Percentiles rank a stretch among this genome's conserved stretches.
Conservation (phyloP, 2,113 vertebrate genomes). For the Pagrus major region DNA sequence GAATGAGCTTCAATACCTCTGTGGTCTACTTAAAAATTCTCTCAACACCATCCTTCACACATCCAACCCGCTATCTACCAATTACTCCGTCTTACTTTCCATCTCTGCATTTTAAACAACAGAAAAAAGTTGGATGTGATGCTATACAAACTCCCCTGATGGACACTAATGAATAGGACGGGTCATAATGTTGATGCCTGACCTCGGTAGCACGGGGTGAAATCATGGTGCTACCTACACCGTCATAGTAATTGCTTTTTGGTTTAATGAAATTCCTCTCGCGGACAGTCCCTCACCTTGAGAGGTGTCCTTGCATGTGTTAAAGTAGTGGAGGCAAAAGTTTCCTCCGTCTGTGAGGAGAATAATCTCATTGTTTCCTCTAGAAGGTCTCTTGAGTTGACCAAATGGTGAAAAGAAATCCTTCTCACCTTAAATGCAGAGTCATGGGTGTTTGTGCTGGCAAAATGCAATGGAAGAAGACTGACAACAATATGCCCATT, state of each 20-base stretch:
- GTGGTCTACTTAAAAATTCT: slow-evolving; percentile 8
- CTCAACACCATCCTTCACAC: slow-evolving; percentile 3
- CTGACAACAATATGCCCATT: slow-evolving; percentile 10
- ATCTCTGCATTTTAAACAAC: slow-evolving; percentile 33
- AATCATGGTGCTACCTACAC: slow-evolving; percentile 42
- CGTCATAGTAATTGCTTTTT: slow-evolving; percentile 58
- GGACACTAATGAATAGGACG: slow-evolving; percentile 64
- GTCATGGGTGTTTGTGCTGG: not conserved
- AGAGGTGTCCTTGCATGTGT: slow-evolving; percentile 59
- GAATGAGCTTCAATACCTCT: slow-evolving; percentile 2
- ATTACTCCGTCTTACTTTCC: slow-evolving; percentile 19
- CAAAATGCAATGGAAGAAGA: not conserved
- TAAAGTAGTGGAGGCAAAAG: slow-evolving; percentile 48
- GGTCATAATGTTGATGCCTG: slow-evolving; percentile 51
- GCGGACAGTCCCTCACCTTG: slow-evolving; percentile 58
- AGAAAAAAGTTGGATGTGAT: slow-evolving; percentile 3
- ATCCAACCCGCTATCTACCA: not conserved
- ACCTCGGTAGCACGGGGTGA: slow-evolving; percentile 45
- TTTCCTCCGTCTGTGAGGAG: slow-evolving; percentile 46
- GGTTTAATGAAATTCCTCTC: slow-evolving; percentile 67
- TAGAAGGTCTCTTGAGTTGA: not conserved
- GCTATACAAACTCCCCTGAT: slow-evolving; percentile 31
- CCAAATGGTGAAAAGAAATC: slow-evolving; percentile 7
- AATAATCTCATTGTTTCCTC: slow-evolving; percentile 20
- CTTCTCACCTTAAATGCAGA: slow-evolving; percentile 2